phyloP scores from a whole-genome alignment of 2,797 vertebrate genomes.

The Meriones psammophilus region DNA sequence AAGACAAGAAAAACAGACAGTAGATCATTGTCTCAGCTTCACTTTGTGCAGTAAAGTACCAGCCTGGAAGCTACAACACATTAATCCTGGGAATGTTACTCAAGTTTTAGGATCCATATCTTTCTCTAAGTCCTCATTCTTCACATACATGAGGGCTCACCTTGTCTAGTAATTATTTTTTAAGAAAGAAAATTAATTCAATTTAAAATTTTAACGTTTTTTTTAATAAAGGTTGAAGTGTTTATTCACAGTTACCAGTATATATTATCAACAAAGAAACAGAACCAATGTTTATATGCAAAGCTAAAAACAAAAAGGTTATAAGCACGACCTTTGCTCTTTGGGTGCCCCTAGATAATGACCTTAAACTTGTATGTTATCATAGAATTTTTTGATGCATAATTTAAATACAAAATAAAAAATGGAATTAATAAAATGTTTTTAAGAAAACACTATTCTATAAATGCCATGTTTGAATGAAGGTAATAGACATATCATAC shows the following conservation, averaged over 20 bases:
- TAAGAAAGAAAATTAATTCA: slow-evolving; percentile 35
- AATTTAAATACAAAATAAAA: slow-evolving; percentile 62
- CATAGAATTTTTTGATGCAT: slow-evolving; percentile 51
- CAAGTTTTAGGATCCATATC: slow-evolving; percentile 4
- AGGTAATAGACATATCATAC: not conserved
- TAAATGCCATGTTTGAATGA: slow-evolving; percentile 67
- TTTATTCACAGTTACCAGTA: slow-evolving; percentile 51
- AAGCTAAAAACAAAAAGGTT: slow-evolving; percentile 59
- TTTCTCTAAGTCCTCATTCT: not conserved
- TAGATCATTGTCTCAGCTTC: slow-evolving; percentile 13
- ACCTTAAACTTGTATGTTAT: slow-evolving; percentile 67
- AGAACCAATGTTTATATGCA: slow-evolving; percentile 57
- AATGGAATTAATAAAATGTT: slow-evolving; percentile 31
- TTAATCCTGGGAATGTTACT: not conserved
- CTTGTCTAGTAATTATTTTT: not conserved
- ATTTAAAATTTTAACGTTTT: slow-evolving; percentile 17
- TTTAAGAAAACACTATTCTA: not conserved
- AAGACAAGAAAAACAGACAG: not conserved
- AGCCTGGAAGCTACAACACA: not conserved
- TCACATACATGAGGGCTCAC: not conserved
- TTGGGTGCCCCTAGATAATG: slow-evolving; percentile 59
- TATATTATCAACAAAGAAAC: slow-evolving; percentile 50
- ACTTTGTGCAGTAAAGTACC: not conserved
- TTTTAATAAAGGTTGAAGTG: slow-evolving; percentile 60
- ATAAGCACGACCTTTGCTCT: slow-evolving; percentile 14